Evolutionary conservation across 2,113 vertebrate genomes (phyloP), one percentile per base, ranked within the genome.

Genomic region (Rhinogobius similis): DNA sequence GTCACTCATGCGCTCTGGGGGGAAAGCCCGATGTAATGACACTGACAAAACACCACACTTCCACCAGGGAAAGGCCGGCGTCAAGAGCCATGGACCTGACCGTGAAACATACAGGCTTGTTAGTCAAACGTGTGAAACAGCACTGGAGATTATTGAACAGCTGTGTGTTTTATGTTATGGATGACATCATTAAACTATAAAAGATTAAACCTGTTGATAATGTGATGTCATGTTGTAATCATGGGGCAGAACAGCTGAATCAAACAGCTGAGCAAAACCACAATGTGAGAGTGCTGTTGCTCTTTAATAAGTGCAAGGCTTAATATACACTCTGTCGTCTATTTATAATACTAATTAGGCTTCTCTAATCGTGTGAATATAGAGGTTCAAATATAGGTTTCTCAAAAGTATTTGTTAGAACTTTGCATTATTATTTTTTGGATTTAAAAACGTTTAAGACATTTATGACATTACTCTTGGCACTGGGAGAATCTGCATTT

Each of bases 1-100:
- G 92, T 94, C 92, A 91, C 61, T 94, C 92, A 93, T 10, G 68
- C 72, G 66, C 59, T 43, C 32, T 14, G 32, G 64, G 78, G 86
- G 86, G 77, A 68, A 83, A 85, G 79, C 79, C 77, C 81, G 65
- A 26, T 27, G 26, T 50, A 44, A 29, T 61, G 65, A 63, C 75
- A 79, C 78, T 36, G 38, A 72, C 66, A 36, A 87, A 82, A 84
- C 62, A 76, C 59, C 68, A 67, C 1, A 20, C 64, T 56, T 62
- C 77, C 72, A 29, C 44, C 67, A 24, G 62, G n/a, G 4, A 2
- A n/a, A 50, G 46, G 46, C 46, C 20, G 4, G 29, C 48, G 48
- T 10, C 48, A 10, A 29, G 26, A 16, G 55, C 13, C 0, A 56
- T 1, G 53, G 23, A 27, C 26, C 55, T 29, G 14, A 10, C 1